Conservation (phyloP, 2,113 vertebrate genomes). For the Dascyllus trimaculatus region DNA sequence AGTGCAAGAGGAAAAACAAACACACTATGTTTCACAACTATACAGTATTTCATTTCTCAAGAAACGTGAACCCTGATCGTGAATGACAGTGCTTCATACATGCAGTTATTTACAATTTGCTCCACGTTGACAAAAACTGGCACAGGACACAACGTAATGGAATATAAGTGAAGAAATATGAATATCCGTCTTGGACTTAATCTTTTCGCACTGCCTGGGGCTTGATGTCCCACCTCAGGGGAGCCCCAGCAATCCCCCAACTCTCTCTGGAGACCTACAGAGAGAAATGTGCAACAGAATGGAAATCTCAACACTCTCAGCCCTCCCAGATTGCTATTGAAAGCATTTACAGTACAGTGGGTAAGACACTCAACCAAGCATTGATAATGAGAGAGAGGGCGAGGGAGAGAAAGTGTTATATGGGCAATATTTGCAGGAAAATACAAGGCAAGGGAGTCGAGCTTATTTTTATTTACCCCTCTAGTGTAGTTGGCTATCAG, state of each 20-base stretch:
- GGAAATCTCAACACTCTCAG: constrained; percentile 81
- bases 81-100: constrained; percentile 41
- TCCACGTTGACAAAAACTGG: constrained; percentile 29
- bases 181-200: constrained; percentile 79
- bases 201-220: constrained; percentile 74
- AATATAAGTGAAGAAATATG: constrained; percentile 68
- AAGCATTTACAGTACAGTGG: constrained; percentile 83
- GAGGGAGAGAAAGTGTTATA: constrained; percentile 32
- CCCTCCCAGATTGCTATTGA: constrained; percentile 78
- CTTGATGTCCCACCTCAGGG: constrained; percentile 77
- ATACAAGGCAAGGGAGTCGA: constrained; percentile 38
- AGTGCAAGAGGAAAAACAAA: constrained; percentile 13
- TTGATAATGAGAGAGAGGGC: constrained; percentile 75
- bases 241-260: constrained; percentile 67
- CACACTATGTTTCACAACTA: constrained; percentile 10
- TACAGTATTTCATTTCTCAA: constrained; percentile 17
- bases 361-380: constrained; percentile 77
- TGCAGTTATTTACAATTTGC: constrained; percentile 36
- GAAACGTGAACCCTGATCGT: constrained; percentile 18
- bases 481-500: constrained; percentile 25
- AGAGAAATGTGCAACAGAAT: constrained; percentile 81
- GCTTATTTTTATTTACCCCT: constrained; percentile 56
- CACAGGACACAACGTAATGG: constrained; percentile 41
- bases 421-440: constrained; percentile 40
- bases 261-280: constrained; percentile 71